Evolutionary conservation across 2,888 invertebrate genomes (phyloP), one percentile per base, ranked within the genome.

Genomic region (Autographa gamma): DNA sequence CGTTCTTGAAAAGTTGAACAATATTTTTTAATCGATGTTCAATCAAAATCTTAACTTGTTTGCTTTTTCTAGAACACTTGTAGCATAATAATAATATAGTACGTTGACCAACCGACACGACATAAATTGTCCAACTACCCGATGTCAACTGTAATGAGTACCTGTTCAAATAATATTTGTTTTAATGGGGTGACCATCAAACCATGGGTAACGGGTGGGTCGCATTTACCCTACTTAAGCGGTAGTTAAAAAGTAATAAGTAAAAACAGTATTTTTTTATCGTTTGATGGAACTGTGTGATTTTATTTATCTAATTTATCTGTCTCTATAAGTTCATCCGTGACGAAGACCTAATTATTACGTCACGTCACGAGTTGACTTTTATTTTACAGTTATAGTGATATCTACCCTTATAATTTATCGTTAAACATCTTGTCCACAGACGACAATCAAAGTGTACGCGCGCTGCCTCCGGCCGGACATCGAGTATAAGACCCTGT

Each of bases 401-500:
- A 11, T 43, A 16, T 5, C 4, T 5, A n/a, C n/a, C n/a, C 48
- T 48, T 48, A 13, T 19, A n/a, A 13, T 14, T 56, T 2, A 56
- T 4, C 3, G 4, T 13, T 14, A 19, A 13, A 73, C 60, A 65
- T 65, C 60, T 84, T 85, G 74, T 88, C 81, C 73, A 73, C 97
- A 98, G 98, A 98, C 98, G 54, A 98, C 98, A 59, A 98, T 99
- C 79, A 98, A 98, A 95, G 98, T 99, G 61, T 98, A 97, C 94
- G 98, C 99, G 31, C 97, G 97, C 85, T 98, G 98, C 87, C 96
- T 99, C 71, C 97, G 98, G 70, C 97, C 98, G 34, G 99, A 99
- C 94, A 98, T 99, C 91, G 99, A 99, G 92, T 99, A 99, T 97
- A 99, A 99, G 94, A 99, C 99, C 0, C 95, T 99, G 72, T 97